These are phyloP conservation scores for Augiades crinisus DNA, from an alignment of 2,888 invertebrate genomes.

Conservation along the genomic window DNA sequence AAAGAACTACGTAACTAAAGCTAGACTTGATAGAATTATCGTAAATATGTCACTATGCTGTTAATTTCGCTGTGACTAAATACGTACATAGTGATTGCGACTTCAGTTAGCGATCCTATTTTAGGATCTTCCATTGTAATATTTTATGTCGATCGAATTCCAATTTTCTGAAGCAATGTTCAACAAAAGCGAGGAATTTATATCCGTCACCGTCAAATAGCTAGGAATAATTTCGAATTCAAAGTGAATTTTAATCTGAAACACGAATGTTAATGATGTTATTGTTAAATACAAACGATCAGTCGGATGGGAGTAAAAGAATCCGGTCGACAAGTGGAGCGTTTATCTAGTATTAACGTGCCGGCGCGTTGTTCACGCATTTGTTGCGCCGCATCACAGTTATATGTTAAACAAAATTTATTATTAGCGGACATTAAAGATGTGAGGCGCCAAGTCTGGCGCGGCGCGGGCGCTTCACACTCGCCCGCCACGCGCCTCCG, in stretches of 20 bases:
- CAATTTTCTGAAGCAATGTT: neutral
- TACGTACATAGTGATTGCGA: neutral
- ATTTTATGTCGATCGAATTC: neutral
- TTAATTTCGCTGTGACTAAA: no score
- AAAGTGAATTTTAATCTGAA: conserved; percentile 10
- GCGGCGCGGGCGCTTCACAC: conserved; percentile 30
- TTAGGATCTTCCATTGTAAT: neutral
- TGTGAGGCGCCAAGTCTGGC: conserved; percentile 42
- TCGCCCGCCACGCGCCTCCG: neutral
- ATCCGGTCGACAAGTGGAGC: conserved; percentile 32
- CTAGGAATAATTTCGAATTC: conserved; percentile 2
- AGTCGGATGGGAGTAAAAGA: conserved; percentile 14
- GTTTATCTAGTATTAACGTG: conserved; percentile 32
- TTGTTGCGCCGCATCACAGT: conserved; percentile 41
- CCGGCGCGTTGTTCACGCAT: conserved; percentile 38
- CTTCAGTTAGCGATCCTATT: neutral
- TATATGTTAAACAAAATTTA: conserved; percentile 48
- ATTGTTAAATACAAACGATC: neutral
- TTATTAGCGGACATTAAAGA: conserved; percentile 47
- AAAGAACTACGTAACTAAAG: no score
- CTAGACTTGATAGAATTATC: no score
- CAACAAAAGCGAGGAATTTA: neutral
- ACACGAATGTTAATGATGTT: conserved; percentile 10
- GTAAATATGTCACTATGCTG: no score
- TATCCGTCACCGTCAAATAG: neutral